phyloP scores from a whole-genome alignment of 2,888 invertebrate genomes.

The Diachrysia chrysitis region DNA sequence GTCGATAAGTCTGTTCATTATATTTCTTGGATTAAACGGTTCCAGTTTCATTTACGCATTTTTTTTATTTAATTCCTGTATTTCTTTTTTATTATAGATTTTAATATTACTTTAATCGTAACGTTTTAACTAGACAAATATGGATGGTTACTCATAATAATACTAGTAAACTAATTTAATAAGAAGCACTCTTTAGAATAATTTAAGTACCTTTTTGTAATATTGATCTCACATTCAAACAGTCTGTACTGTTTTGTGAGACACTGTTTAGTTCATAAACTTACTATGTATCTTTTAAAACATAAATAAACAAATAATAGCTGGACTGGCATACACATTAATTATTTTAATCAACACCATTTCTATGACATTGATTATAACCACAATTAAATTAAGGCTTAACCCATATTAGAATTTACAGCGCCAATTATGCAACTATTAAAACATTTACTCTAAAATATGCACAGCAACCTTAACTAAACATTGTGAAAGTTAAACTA shows the following conservation, averaged over 20 bases:
- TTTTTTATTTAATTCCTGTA: slow-evolving; percentile 16
- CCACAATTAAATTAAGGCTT: background rate
- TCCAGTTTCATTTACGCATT: slow-evolving; percentile 6
- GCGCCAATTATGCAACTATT: background rate
- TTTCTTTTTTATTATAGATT: background rate
- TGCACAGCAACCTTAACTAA: slow-evolving; percentile 5
- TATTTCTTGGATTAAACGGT: slow-evolving; percentile 17
- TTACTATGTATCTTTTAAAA: too few species aligned
- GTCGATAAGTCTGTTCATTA: slow-evolving; percentile 40
- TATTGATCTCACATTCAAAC: too few species aligned
- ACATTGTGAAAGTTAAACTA: slow-evolving; percentile 9
- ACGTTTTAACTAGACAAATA: too few species aligned
- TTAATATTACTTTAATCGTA: too few species aligned
- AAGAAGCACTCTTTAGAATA: too few species aligned
- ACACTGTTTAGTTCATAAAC: too few species aligned
- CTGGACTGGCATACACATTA: background rate
- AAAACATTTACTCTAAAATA: slow-evolving; percentile 13
- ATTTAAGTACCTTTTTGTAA: too few species aligned
- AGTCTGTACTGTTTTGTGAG: too few species aligned
- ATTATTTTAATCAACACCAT: slow-evolving; percentile 2
- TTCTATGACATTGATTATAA: background rate
- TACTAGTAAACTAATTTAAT: too few species aligned
- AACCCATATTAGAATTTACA: background rate
- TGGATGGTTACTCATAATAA: too few species aligned
- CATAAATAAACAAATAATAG: too few species aligned